Evolutionary conservation across 2,797 vertebrate species (phyloP).

Genomic region (Arctocebus calabarensis): DNA sequence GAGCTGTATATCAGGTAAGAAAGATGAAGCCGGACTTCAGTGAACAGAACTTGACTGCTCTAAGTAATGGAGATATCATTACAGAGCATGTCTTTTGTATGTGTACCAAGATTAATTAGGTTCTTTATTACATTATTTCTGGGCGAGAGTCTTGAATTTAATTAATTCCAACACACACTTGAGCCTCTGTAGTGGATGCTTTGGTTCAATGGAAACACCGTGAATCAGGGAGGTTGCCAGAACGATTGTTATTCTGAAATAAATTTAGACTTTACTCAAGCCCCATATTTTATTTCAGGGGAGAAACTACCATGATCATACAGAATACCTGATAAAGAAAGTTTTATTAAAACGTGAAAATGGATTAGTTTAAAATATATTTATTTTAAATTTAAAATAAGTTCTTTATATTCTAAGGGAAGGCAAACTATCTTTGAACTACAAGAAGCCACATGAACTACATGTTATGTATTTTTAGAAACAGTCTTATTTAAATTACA

Average conservation of each 20-base stretch:
- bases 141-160: too few relatives aligned
- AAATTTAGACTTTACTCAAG: neutral
- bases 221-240: neutral
- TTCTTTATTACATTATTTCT: neutral
- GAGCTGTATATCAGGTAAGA: neutral
- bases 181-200: neutral
- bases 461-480: too few relatives aligned
- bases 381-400: neutral
- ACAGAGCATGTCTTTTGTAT: neutral
- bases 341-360: neutral
- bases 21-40: neutral
- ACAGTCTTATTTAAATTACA: neutral
- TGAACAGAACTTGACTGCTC: neutral
- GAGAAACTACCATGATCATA: neutral
- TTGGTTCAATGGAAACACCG: neutral
- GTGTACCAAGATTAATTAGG: neutral
- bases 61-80: neutral
- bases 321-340: neutral
- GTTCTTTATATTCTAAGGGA: neutral
- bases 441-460: neutral
- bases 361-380: neutral
- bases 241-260: neutral
- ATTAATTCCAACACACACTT: neutral
- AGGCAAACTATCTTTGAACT: neutral
- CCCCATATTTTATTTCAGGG: neutral